These are phyloP conservation scores for Drosophila lacicola DNA, from an alignment of 2,888 invertebrate species.

Conservation along the genomic window DNA sequence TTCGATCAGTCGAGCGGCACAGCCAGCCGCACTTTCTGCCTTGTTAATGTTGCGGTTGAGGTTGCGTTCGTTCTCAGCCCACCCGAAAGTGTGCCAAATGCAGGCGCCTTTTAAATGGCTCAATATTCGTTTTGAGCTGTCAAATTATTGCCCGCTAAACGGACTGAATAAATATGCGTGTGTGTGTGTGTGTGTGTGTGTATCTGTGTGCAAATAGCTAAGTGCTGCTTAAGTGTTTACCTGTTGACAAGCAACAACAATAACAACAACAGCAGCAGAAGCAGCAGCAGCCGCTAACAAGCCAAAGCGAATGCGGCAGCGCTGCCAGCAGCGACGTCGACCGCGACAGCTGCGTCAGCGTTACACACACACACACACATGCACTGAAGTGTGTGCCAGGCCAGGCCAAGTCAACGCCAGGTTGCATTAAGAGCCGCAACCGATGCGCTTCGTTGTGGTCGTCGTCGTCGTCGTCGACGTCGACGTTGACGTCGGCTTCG, in stretches of 20 bases:
- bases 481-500: slow-evolving; percentile 18
- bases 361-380: slow-evolving; percentile 13
- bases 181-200: slow-evolving; percentile 11
- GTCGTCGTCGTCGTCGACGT: slow-evolving; percentile 32
- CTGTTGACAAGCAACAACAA: slow-evolving; percentile 65
- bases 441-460: slow-evolving; percentile 58
- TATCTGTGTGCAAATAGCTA: slow-evolving; percentile 55
- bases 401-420: slow-evolving; percentile 37
- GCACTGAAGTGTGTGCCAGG: background rate
- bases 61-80: slow-evolving; percentile 29
- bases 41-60: slow-evolving; percentile 1
- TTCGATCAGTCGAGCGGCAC: slow-evolving; percentile 49
- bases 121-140: slow-evolving; percentile 35
- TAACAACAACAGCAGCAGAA: slow-evolving; percentile 28
- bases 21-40: slow-evolving; percentile 47
- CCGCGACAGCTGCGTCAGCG: slow-evolving; percentile 11
- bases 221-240: slow-evolving; percentile 60
- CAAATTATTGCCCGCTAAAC: slow-evolving; percentile 37
- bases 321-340: slow-evolving; percentile 22
- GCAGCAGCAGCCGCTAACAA: slow-evolving; percentile 43
- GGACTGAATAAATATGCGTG: slow-evolving; percentile 12
- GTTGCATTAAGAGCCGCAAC: slow-evolving; percentile 50
- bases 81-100: slow-evolving; percentile 45
- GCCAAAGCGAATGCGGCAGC: slow-evolving; percentile 38
- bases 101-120: slow-evolving; percentile 24